These are phyloP conservation scores for Congeria kusceri DNA, from an alignment of 2,888 invertebrate genomes.

Conservation along the genomic window DNA sequence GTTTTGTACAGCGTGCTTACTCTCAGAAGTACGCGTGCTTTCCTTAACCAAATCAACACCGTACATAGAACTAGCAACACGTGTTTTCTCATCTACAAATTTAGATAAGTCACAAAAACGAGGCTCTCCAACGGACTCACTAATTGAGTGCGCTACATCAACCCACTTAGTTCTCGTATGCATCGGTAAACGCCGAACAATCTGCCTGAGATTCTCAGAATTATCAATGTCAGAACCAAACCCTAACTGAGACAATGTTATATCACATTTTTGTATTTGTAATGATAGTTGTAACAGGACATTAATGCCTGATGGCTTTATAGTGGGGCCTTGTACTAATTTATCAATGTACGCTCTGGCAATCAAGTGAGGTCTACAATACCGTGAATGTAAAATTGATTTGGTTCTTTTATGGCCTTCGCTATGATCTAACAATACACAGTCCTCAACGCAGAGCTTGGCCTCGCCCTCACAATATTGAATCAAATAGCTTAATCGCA, in stretches of 20 bases:
- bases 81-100: constrained; percentile 34
- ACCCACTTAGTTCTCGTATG: constrained; percentile 40
- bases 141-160: constrained; percentile 35
- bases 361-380: constrained; percentile 33
- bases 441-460: constrained; percentile 25
- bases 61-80: constrained; percentile 30
- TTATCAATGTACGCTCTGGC: constrained; percentile 38
- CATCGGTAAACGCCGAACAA: constrained; percentile 38
- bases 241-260: constrained; percentile 18
- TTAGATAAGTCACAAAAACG: constrained; percentile 31
- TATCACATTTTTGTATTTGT: constrained; percentile 40
- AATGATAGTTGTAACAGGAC: constrained; percentile 22
- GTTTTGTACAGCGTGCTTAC: neutral
- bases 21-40: neutral
- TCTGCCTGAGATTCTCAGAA: constrained; percentile 31
- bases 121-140: constrained; percentile 35
- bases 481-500: constrained; percentile 32
- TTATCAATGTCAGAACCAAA: constrained; percentile 14
- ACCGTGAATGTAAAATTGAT: constrained; percentile 21
- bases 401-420: constrained; percentile 28
- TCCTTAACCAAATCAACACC: constrained; percentile 23
- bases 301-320: constrained; percentile 17
- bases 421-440: constrained; percentile 29
- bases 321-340: constrained; percentile 17
- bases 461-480: constrained; percentile 25